A percentile compares a stretch with the other conserved stretches of the same genome.
These are phyloP conservation scores for Arctocebus calabarensis DNA, from an alignment of 2,797 vertebrate species.

Conservation along the genomic window DNA sequence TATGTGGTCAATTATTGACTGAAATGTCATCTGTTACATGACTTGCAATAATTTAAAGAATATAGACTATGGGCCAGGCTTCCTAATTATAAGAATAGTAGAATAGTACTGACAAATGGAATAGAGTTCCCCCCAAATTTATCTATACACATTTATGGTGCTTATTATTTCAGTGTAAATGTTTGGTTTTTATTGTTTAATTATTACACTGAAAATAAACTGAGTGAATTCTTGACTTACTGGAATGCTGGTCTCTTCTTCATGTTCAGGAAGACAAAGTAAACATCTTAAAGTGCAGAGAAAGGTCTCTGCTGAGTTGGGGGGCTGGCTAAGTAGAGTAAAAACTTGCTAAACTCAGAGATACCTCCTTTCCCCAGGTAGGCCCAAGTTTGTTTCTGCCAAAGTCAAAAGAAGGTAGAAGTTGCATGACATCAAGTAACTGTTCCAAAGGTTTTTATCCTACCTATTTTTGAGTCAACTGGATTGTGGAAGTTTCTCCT, in stretches of 20 bases:
- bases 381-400: neutral
- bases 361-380: neutral
- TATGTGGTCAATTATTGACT: neutral
- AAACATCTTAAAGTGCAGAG: constrained; percentile 1
- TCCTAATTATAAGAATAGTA: constrained; percentile 24
- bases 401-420: neutral
- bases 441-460: neutral
- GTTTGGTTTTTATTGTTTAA: no score
- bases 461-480: neutral
- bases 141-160: neutral
- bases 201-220: constrained; percentile 21
- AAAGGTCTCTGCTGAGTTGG: neutral
- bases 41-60: constrained; percentile 36
- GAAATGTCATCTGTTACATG: neutral
- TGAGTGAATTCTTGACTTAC: neutral
- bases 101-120: constrained; percentile 27
- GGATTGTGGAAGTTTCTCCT: neutral
- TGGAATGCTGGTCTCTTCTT: constrained; percentile 42
- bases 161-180: no score
- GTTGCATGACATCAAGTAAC: neutral
- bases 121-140: constrained; percentile 5
- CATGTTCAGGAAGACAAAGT: constrained; percentile 19
- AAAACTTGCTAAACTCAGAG: neutral
- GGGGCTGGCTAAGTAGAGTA: neutral
- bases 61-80: constrained; percentile 5